A percentile compares a stretch with the other conserved stretches of the same genome.
These are phyloP conservation scores for Sminthurinus signatus DNA, from an alignment of 1,140 invertebrate genomes.

Conservation along the genomic window DNA sequence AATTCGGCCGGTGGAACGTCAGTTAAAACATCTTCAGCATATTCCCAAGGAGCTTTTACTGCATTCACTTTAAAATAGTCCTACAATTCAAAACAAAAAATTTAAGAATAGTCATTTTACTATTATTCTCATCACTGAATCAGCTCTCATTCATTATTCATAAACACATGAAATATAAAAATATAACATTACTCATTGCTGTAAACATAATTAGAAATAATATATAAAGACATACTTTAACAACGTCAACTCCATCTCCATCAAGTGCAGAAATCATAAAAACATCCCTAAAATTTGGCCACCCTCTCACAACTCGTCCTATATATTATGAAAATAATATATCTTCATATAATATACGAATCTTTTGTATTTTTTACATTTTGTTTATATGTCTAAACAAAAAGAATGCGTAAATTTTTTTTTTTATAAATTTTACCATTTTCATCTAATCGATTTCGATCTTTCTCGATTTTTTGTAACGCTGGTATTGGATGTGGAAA, in stretches of 20 bases:
- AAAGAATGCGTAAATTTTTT: too few species aligned
- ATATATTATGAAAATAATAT: too few species aligned
- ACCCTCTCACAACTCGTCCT: slow-evolving; percentile 50
- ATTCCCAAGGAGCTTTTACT: slow-evolving; percentile 59
- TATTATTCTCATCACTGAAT: too few species aligned
- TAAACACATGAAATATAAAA: slow-evolving; percentile 39
- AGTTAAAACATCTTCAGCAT: slow-evolving; percentile 57
- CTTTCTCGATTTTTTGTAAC: too few species aligned
- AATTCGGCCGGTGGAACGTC: slow-evolving; percentile 63
- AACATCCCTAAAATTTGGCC: slow-evolving; percentile 70
- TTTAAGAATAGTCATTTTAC: neutral
- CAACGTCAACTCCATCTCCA: slow-evolving; percentile 64
- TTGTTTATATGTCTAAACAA: too few species aligned
- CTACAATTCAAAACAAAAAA: slow-evolving; percentile 48
- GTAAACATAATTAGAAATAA: slow-evolving; percentile 11
- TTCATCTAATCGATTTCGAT: neutral
- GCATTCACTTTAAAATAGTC: slow-evolving; percentile 63
- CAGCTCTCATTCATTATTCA: too few species aligned
- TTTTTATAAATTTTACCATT: too few species aligned
- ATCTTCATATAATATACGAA: too few species aligned
- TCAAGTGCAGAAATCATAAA: slow-evolving; percentile 83
- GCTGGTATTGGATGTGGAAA: too few species aligned
- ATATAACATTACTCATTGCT: neutral
- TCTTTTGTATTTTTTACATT: too few species aligned
- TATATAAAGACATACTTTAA: slow-evolving; percentile 53